phyloP scores from a whole-genome alignment of 2,888 invertebrate species.

The Acleris laterana region DNA sequence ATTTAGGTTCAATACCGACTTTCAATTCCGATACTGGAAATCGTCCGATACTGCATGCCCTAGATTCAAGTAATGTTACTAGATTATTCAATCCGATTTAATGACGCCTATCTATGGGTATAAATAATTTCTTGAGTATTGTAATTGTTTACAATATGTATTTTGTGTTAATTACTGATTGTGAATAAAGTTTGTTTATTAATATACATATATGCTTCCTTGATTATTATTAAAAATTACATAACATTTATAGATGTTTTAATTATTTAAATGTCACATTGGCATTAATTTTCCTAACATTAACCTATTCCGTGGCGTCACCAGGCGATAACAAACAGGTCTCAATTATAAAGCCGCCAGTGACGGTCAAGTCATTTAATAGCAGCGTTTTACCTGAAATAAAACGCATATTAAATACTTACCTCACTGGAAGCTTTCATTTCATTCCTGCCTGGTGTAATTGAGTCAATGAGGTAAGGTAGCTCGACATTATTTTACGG shows the following conservation, averaged over 20 bases:
- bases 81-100: conserved; percentile 7
- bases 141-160: background rate
- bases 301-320: background rate
- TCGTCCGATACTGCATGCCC: no score
- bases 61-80: conserved; percentile 10
- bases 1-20: no score
- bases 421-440: no score
- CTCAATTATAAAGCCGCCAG: no score
- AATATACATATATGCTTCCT: background rate
- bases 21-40: no score
- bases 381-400: no score
- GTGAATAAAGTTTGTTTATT: background rate
- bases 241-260: background rate
- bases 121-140: background rate
- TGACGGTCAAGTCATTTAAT: no score
- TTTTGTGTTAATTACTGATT: background rate
- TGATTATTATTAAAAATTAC: background rate
- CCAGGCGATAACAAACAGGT: no score
- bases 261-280: conserved; percentile 16
- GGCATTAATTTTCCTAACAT: conserved; percentile 1
- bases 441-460: no score
- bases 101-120: background rate
- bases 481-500: no score
- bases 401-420: no score
- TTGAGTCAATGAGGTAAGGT: no score